Percentiles rank a stretch among this genome's conserved stretches.
These are phyloP conservation scores for Lethocerus indicus DNA, from an alignment of 1,140 invertebrate species.

Conservation along the genomic window DNA sequence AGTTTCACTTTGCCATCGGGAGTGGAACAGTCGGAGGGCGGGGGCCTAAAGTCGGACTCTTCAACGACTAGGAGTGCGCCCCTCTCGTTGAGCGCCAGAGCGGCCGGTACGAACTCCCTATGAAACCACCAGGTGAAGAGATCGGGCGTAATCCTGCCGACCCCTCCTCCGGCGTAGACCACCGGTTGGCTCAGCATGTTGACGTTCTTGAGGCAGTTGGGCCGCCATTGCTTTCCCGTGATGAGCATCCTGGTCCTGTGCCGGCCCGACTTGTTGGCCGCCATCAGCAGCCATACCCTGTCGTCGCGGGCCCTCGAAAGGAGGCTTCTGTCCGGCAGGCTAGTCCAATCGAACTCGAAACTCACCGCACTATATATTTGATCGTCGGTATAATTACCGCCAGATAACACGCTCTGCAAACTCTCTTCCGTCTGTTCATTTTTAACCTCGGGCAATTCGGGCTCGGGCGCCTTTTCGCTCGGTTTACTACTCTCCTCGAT, in stretches of 20 bases:
- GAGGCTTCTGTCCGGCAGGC: conserved; percentile 25
- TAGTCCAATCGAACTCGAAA: conserved; percentile 29
- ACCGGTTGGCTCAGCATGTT: conserved; percentile 36
- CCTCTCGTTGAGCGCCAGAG: conserved; percentile 28
- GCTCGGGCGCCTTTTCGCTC: neutral
- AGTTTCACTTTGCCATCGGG: conserved; percentile 26
- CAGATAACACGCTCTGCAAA: neutral
- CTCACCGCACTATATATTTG: conserved; percentile 30
- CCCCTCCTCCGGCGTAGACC: conserved; percentile 32
- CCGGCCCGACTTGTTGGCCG: conserved; percentile 29
- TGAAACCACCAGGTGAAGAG: conserved; percentile 36
- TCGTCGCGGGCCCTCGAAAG: conserved; percentile 17
- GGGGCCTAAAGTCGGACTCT: conserved; percentile 24
- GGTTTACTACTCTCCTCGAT: no score
- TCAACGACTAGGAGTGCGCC: conserved; percentile 28
- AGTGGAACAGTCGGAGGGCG: conserved; percentile 24
- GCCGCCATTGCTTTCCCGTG: conserved; percentile 30
- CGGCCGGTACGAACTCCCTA: conserved; percentile 30
- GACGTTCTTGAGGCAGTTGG: conserved; percentile 28
- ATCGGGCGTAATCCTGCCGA: conserved; percentile 27
- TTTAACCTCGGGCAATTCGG: neutral
- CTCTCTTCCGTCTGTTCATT: conserved; percentile 3
- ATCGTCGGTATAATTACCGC: conserved; percentile 23
- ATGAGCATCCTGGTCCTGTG: conserved; percentile 31
- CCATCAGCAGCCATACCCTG: conserved; percentile 31